Percentiles rank a stretch among this genome's conserved stretches.
phyloP scores from a whole-genome alignment of 2,797 vertebrate species.

The Scarus forsteni region DNA sequence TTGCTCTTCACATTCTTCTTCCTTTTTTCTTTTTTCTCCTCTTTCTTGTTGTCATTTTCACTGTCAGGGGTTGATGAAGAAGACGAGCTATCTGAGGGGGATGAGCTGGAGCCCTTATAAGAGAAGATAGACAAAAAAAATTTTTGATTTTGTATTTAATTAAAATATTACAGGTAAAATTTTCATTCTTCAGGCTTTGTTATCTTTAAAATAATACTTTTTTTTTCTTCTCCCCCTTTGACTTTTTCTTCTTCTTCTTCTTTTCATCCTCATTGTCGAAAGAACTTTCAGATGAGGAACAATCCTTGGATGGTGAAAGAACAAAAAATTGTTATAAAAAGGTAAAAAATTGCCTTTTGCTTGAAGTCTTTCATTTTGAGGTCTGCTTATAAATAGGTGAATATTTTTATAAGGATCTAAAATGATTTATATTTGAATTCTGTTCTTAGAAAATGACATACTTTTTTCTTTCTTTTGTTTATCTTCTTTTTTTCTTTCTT shows the following conservation, averaged over 20 bases:
- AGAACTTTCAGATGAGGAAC: conserved; percentile 62
- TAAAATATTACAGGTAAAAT: no score
- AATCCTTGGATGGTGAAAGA: conserved; percentile 47
- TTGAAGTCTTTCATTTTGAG: background rate
- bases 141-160: background rate
- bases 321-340: conserved; percentile 8
- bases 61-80: conserved; percentile 54
- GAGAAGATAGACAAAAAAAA: background rate
- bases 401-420: no score
- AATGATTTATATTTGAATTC: no score
- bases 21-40: conserved; percentile 57
- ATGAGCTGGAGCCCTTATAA: conserved; percentile 68
- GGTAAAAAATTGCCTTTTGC: background rate
- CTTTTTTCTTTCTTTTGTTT: conserved; percentile 48
- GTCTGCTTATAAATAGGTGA: background rate
- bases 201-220: conserved; percentile 14
- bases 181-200: no score
- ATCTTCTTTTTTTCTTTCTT: conserved; percentile 55
- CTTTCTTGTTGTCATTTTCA: conserved; percentile 66
- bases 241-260: conserved; percentile 69
- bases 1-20: conserved; percentile 65
- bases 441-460: background rate
- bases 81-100: conserved; percentile 61
- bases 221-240: conserved; percentile 49
- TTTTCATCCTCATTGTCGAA: conserved; percentile 73